phyloP scores from a whole-genome alignment of 2,888 invertebrate genomes.

The Mesochorus sp. region DNA sequence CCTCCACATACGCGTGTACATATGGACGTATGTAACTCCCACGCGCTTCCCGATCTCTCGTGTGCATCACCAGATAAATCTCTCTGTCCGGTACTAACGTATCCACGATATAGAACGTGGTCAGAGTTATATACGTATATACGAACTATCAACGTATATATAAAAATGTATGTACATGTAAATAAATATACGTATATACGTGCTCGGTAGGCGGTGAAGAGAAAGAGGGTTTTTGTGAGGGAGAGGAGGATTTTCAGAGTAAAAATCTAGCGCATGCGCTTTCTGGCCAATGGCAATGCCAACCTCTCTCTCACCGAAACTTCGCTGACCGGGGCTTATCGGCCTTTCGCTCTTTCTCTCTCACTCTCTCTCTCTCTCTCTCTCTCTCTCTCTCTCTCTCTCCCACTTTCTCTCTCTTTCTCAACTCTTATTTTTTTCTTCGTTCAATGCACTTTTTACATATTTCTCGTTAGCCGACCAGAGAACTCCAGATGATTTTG shows the following conservation, averaged over 20 bases:
- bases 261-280: slow-evolving; percentile 58
- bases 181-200: slow-evolving; percentile 4
- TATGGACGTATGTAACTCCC: slow-evolving; percentile 65
- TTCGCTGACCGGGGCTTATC: slow-evolving; percentile 62
- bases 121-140: slow-evolving; percentile 46
- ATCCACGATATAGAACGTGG: slow-evolving; percentile 64
- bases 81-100: slow-evolving; percentile 76
- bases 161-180: neutral
- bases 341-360: slow-evolving; percentile 51
- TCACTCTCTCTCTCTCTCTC: slow-evolving; percentile 38
- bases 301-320: slow-evolving; percentile 44
- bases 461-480: slow-evolving; percentile 36
- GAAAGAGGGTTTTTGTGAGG: slow-evolving; percentile 41
- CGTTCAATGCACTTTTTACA: slow-evolving; percentile 47
- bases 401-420: neutral
- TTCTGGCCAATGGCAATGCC: slow-evolving; percentile 41
- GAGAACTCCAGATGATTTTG: no score
- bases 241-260: slow-evolving; percentile 50
- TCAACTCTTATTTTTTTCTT: slow-evolving; percentile 38
- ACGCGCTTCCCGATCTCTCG: slow-evolving; percentile 74
- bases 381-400: slow-evolving; percentile 31
- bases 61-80: slow-evolving; percentile 80
- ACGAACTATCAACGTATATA: neutral
- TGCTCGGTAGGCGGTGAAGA: slow-evolving; percentile 36
- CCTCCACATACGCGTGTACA: slow-evolving; percentile 57